Conservation (phyloP, 2,113 vertebrate species). For the Ondatra zibethicus region DNA sequence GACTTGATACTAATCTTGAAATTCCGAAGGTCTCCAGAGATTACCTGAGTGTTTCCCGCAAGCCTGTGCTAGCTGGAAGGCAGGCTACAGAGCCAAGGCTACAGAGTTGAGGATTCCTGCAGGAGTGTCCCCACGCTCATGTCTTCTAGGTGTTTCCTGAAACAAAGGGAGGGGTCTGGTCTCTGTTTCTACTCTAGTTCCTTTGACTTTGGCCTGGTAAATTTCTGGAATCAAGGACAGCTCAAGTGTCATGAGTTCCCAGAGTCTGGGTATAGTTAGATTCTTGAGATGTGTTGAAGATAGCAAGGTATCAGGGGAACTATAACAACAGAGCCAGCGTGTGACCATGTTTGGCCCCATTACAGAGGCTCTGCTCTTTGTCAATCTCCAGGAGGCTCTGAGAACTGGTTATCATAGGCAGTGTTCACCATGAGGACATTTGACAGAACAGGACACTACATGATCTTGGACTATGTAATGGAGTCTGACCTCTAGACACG, state of each 20-base stretch:
- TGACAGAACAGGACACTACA: not conserved
- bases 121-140: too few relatives aligned
- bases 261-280: not conserved
- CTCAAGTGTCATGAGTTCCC: not conserved
- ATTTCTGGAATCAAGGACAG: not conserved
- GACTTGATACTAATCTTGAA: not conserved
- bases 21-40: not conserved
- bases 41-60: not conserved
- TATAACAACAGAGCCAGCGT: not conserved
- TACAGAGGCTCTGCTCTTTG: accelerated
- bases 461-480: not conserved
- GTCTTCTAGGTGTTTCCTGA: not conserved
- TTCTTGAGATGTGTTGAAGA: not conserved
- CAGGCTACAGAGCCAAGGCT: not conserved
- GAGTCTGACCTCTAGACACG: not conserved
- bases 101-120: too few relatives aligned
- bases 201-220: not conserved
- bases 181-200: not conserved
- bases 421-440: not conserved
- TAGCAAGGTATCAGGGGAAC: not conserved
- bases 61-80: not conserved
- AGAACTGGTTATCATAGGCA: not conserved
- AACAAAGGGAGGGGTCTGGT: not conserved
- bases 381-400: not conserved
- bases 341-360: not conserved